A percentile compares a stretch with the other conserved stretches of the same genome.
These are phyloP conservation scores for Petrocephalus sullivani DNA, from an alignment of 2,797 vertebrate species.

Conservation along the genomic window DNA sequence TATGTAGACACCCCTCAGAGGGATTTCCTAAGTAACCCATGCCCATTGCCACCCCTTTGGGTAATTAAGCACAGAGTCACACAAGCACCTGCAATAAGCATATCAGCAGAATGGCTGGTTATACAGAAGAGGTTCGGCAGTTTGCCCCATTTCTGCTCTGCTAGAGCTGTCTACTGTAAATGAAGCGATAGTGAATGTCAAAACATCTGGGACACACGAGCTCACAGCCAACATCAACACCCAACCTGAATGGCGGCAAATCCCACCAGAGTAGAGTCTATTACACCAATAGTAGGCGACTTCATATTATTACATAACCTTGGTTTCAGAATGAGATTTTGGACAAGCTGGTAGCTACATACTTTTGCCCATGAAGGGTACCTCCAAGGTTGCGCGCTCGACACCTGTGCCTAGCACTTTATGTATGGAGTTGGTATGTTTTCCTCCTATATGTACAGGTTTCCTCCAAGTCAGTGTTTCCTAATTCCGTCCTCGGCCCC, in stretches of 20 bases:
- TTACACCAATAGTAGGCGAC: neutral
- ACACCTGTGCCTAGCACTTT: neutral
- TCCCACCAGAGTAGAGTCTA: neutral
- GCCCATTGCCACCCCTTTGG: neutral
- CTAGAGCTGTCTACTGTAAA: neutral
- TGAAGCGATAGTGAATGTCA: neutral
- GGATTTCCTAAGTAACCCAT: neutral
- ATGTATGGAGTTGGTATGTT: neutral
- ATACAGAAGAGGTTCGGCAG: neutral
- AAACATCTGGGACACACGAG: neutral
- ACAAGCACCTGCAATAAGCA: neutral
- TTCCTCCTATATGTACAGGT: neutral
- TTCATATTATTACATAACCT: neutral
- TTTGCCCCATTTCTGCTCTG: neutral
- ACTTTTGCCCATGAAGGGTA: neutral
- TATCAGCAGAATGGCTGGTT: neutral
- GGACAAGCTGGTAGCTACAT: neutral
- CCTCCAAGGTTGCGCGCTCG: neutral
- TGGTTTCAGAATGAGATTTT: neutral
- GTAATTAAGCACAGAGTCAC: neutral
- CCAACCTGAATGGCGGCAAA: neutral
- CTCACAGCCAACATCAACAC: neutral
- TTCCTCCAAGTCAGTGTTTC: neutral
- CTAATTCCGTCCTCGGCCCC: neutral
- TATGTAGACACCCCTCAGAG: neutral